Evolutionary conservation across 2,888 invertebrate species (phyloP).

Genomic region (Euproctis similis): DNA sequence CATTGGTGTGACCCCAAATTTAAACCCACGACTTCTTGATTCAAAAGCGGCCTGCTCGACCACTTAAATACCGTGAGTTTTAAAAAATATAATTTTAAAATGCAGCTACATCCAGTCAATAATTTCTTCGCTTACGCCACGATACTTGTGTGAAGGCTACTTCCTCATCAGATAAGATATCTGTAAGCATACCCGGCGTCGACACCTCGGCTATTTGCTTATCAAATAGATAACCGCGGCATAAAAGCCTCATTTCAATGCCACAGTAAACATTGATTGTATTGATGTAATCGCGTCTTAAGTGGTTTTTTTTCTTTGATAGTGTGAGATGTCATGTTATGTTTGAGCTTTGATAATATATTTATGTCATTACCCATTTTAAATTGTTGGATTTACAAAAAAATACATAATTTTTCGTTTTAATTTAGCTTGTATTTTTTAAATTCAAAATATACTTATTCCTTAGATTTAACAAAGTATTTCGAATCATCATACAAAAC

Average conservation of each 20-base stretch:
- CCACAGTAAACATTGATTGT: constrained; percentile 18
- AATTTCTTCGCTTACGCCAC: constrained; percentile 11
- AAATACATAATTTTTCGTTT: no score
- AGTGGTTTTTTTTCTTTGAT: constrained; percentile 14
- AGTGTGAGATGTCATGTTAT: constrained; percentile 6
- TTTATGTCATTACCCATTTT: neutral
- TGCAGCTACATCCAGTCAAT: neutral
- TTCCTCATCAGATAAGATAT: constrained; percentile 33
- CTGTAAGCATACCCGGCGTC: constrained; percentile 24
- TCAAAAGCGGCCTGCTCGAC: no score
- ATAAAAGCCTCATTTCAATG: constrained; percentile 19
- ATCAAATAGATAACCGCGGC: constrained; percentile 23
- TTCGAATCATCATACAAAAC: no score
- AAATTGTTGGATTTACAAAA: no score
- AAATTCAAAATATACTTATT: no score
- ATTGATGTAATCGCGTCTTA: constrained; percentile 12
- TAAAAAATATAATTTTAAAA: neutral
- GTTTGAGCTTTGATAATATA: neutral
- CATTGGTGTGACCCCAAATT: no score
- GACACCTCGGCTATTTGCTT: constrained; percentile 28
- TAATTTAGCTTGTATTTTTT: no score
- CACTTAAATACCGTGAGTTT: no score
- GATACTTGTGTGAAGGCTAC: constrained; percentile 20
- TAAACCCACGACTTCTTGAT: no score
- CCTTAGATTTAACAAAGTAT: no score